phyloP scores from a whole-genome alignment of 1,140 invertebrate genomes.

The Thaumetopoea pityocampa region DNA sequence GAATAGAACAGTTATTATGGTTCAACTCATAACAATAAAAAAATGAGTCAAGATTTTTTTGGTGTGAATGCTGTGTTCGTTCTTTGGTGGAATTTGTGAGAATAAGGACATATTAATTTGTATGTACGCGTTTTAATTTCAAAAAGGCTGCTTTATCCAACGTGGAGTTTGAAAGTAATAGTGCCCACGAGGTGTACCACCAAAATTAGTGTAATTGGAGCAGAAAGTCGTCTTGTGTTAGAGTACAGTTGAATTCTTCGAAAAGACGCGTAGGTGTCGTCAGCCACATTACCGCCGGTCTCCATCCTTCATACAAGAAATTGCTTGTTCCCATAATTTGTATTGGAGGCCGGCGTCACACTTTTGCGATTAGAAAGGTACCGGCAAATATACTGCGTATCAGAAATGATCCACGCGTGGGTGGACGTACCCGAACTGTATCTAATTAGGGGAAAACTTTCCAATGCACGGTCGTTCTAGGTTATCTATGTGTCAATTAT shows the following conservation, averaged over 20 bases:
- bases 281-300: conserved; percentile 44
- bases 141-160: no score
- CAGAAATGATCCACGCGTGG: conserved; percentile 39
- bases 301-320: conserved; percentile 67
- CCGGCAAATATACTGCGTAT: conserved; percentile 45
- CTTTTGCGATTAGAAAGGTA: conserved; percentile 68
- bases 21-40: no score
- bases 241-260: conserved; percentile 64
- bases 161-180: conserved; percentile 11
- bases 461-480: conserved; percentile 8
- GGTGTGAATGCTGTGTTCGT: no score
- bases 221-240: conserved; percentile 54
- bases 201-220: conserved; percentile 39
- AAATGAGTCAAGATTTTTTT: no score
- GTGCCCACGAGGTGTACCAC: conserved; percentile 14
- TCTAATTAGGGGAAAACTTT: conserved; percentile 12
- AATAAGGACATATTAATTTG: no score
- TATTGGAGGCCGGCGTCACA: conserved; percentile 67
- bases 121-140: no score
- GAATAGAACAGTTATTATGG: no score
- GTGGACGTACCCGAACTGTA: conserved; percentile 14
- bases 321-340: conserved; percentile 68
- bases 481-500: no score
- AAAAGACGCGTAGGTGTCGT: conserved; percentile 62
- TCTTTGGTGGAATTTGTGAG: no score